Evolutionary conservation across 2,888 invertebrate genomes (phyloP), one percentile per base, ranked within the genome.

Genomic region (Stegana nigrithorax): DNA sequence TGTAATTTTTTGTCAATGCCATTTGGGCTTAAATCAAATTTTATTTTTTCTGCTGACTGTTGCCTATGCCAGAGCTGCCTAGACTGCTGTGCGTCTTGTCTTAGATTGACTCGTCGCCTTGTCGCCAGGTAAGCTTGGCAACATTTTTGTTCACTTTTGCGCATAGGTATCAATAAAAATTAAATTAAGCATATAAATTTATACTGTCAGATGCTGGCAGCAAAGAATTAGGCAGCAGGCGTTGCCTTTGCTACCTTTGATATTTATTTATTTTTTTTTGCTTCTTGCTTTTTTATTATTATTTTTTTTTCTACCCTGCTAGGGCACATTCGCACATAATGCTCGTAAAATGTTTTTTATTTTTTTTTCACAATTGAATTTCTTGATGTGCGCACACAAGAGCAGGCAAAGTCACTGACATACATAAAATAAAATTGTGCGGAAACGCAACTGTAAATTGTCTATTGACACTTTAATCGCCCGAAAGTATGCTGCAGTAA

Each of bases 131-230:
- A 45, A 45, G 23, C 23, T n/a, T n/a, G n/a, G n/a, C n/a, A n/a
- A n/a, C n/a, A n/a, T n/a, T n/a, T n/a, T n/a, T n/a, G n/a, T n/a
- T n/a, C n/a, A n/a, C n/a, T n/a, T n/a, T n/a, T n/a, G n/a, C 32
- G n/a, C n/a, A 12, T 32, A 32, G 23, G 45, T 3, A 23, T 45
- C 45, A 45, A 45, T 45, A 45, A 45, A 21, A 45, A 45, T 23
- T 21, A 45, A 45, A 21, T 45, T 45, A 45, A 45, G 45, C 23
- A 45, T 10, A 45, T 45, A 45, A 45, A 45, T 45, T 45, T 45
- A 45, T 17, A 8, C 21, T 5, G 12, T 45, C 23, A 8, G 21
- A 21, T 32, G 32, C n/a, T 23, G 45, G 7, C 23, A 45, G 23
- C 17, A n/a, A 32, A 32, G n/a, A 45, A 45, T 45, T 45, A 45